Conservation (phyloP, 2,797 vertebrate species). For the Valencia hispanica region DNA sequence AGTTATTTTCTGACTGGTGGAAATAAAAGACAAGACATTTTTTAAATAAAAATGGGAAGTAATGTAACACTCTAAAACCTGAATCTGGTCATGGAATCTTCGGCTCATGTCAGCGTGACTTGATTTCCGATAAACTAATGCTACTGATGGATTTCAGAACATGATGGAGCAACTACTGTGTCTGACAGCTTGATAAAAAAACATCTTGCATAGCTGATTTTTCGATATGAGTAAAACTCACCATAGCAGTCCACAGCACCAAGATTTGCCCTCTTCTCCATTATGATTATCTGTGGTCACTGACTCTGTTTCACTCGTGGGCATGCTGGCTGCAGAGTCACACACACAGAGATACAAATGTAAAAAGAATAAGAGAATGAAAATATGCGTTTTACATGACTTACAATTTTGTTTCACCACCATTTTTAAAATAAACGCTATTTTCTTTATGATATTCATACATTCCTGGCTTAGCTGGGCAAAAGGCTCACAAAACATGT, state of each 20-base stretch:
- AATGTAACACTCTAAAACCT: neutral
- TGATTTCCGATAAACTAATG: neutral
- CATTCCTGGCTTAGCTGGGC: conserved; percentile 48
- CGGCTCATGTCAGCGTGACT: neutral
- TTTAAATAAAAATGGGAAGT: conserved; percentile 14
- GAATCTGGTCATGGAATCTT: neutral
- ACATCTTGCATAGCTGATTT: neutral
- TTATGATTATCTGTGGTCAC: conserved; percentile 92
- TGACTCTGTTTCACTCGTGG: conserved; percentile 93
- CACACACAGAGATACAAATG: conserved; percentile 42
- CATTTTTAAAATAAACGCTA: neutral
- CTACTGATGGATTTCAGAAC: neutral
- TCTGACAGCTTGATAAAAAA: neutral
- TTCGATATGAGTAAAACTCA: conserved; percentile 72
- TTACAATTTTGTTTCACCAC: neutral
- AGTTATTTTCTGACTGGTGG: conserved; percentile 93
- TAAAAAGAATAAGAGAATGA: conserved; percentile 1
- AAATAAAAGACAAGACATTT: conserved; percentile 70
- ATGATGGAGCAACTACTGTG: neutral
- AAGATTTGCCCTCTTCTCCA: conserved; percentile 84
- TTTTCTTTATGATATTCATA: conserved; percentile 30
- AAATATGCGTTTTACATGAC: neutral
- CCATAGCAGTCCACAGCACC: conserved; percentile 90
- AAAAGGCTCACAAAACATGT: neutral
- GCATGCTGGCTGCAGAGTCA: conserved; percentile 88